Evolutionary conservation across 2,113 vertebrate species (phyloP).

Genomic region (Falcunculus frontatus): DNA sequence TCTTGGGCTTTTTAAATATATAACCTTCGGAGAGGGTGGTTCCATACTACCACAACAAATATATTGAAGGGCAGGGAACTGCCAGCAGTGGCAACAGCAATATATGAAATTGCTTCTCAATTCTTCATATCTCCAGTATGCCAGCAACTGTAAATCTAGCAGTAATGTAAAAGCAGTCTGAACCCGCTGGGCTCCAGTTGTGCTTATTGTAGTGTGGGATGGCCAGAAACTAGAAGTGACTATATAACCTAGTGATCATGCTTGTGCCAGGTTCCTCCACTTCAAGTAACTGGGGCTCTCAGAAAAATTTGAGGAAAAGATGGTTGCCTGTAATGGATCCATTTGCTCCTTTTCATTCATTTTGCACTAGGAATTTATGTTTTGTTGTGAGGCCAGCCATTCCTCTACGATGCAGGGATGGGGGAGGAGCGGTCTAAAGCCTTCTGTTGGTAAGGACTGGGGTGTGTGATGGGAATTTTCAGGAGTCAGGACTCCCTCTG

Average conservation of each 20-base stretch:
- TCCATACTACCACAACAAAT: slow-evolving; percentile 21
- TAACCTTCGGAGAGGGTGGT: neutral
- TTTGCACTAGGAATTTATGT: neutral
- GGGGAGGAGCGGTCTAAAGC: neutral
- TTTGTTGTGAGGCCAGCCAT: neutral
- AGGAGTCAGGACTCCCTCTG: neutral
- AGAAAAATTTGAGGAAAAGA: neutral
- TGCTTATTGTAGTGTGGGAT: neutral
- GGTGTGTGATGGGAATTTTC: neutral
- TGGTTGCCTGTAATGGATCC: neutral
- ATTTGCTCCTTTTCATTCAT: neutral
- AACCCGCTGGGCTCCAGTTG: neutral
- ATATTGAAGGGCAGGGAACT: slow-evolving; percentile 28
- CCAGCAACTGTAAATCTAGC: slow-evolving; percentile 39
- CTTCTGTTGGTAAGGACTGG: neutral
- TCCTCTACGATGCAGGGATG: neutral
- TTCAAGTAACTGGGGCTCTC: neutral
- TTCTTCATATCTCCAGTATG: slow-evolving; percentile 23
- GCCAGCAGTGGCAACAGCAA: slow-evolving; percentile 44
- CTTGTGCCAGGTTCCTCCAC: neutral
- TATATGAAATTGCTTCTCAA: slow-evolving; percentile 53
- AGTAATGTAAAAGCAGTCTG: slow-evolving; percentile 7
- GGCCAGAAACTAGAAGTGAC: neutral
- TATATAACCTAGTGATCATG: neutral
- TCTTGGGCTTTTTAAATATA: neutral